phyloP scores from a whole-genome alignment of 2,888 invertebrate genomes.

The Luperina testacea region DNA sequence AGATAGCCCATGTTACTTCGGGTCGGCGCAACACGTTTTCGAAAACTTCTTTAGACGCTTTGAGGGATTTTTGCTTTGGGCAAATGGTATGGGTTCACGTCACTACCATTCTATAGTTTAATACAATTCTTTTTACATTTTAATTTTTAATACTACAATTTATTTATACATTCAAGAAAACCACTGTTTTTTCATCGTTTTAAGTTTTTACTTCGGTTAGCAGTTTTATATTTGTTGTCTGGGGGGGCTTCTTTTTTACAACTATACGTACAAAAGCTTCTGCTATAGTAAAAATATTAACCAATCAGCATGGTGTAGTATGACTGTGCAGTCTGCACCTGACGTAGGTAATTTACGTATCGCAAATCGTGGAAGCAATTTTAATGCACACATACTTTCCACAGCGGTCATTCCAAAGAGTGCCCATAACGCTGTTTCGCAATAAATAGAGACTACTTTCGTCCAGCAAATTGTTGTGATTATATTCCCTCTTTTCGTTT shows the following conservation, averaged over 20 bases:
- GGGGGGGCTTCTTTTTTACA: too few relatives aligned
- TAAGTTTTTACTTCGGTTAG: background rate
- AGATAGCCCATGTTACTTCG: too few relatives aligned
- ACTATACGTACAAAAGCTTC: too few relatives aligned
- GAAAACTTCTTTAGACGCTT: too few relatives aligned
- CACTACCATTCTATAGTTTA: background rate
- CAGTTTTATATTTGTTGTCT: too few relatives aligned
- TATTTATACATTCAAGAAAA: background rate
- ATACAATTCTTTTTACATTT: background rate
- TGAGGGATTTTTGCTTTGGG: too few relatives aligned
- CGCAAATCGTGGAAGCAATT: background rate
- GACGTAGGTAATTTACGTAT: background rate
- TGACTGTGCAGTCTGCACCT: too few relatives aligned
- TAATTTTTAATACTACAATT: background rate
- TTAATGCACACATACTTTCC: background rate
- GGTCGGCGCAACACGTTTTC: too few relatives aligned
- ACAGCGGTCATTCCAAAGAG: slow-evolving; percentile 16
- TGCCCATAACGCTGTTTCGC: background rate
- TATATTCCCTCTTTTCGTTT: background rate
- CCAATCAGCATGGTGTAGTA: too few relatives aligned
- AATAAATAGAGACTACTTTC: slow-evolving; percentile 14
- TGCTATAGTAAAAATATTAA: too few relatives aligned
- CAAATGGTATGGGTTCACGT: too few relatives aligned
- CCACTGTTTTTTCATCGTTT: background rate
- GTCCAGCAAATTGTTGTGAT: slow-evolving; percentile 13